A percentile compares a stretch with the other conserved stretches of the same genome.
Evolutionary conservation across 2,113 vertebrate genomes (phyloP).

Genomic region (Xiphorhynchus elegans): DNA sequence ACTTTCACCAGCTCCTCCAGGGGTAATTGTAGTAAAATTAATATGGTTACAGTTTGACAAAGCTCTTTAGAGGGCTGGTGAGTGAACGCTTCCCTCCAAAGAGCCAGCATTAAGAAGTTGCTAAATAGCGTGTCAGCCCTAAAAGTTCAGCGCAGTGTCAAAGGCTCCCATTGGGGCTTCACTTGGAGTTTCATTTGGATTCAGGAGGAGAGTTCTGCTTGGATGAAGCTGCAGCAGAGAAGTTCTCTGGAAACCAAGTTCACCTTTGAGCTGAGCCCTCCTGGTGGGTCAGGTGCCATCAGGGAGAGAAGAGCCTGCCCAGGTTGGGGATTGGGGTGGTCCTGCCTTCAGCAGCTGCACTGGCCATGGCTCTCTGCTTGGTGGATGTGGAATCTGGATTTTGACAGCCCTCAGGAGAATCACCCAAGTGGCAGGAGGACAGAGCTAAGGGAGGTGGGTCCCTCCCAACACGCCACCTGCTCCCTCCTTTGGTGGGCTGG

Average conservation of each 20-base stretch:
- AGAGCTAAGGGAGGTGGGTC: neutral
- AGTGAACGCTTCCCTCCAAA: neutral
- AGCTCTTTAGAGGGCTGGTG: neutral
- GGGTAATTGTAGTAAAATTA: neutral
- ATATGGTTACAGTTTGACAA: neutral
- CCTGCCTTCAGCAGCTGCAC: accelerated
- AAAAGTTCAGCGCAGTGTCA: slow-evolving; percentile 1
- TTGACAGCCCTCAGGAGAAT: neutral
- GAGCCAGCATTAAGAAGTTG: neutral
- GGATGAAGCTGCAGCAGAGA: neutral
- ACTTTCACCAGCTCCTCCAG: slow-evolving; percentile 52
- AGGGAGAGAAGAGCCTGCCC: neutral
- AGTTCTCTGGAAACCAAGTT: neutral
- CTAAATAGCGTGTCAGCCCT: neutral
- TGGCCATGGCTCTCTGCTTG: accelerated
- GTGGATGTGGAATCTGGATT: neutral
- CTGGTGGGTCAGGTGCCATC: accelerated
- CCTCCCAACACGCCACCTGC: neutral
- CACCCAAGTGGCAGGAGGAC: neutral
- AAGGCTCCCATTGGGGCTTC: neutral
- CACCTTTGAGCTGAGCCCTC: neutral
- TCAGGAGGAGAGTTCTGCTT: neutral
- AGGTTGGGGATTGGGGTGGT: neutral
- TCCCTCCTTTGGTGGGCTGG: neutral
- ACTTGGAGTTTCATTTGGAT: neutral